Percentiles rank a stretch among this genome's conserved stretches.
Conservation (phyloP, 2,797 vertebrate species). For the Uromys caudimaculatus region DNA sequence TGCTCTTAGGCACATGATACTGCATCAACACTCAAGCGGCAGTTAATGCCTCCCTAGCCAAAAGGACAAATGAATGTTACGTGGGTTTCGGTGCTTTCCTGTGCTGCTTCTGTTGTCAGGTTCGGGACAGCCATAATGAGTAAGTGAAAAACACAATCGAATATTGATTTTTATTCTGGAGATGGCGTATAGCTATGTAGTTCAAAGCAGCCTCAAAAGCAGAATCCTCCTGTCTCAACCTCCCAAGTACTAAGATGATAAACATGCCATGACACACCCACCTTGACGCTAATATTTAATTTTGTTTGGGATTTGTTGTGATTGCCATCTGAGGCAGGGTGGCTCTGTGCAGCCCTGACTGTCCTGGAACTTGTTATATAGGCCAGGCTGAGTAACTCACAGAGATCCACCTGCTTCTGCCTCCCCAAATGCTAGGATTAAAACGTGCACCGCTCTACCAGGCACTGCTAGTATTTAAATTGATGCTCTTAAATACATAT, state of each 20-base stretch:
- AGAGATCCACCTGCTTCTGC: neutral
- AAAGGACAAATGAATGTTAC: neutral
- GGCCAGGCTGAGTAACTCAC: neutral
- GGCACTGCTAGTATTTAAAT: neutral
- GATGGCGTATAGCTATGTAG: neutral
- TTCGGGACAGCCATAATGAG: neutral
- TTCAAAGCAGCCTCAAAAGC: neutral
- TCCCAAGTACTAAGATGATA: neutral
- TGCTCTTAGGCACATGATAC: neutral
- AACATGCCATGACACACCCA: neutral
- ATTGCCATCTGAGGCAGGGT: neutral
- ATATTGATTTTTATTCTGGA: constrained; percentile 13
- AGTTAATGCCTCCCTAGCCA: neutral
- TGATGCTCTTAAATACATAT: neutral
- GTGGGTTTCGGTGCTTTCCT: neutral
- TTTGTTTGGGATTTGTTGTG: neutral
- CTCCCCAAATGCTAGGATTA: neutral
- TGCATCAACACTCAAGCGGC: neutral
- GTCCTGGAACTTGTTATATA: neutral
- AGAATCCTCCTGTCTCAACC: neutral
- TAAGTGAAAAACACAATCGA: neutral
- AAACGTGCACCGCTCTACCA: neutral
- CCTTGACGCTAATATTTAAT: neutral
- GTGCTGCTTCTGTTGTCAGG: neutral
- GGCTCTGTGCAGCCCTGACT: neutral